Base-by-base conservation (phyloP, 2,797 vertebrate species). In the Mormyrus proboscirostris region DNA sequence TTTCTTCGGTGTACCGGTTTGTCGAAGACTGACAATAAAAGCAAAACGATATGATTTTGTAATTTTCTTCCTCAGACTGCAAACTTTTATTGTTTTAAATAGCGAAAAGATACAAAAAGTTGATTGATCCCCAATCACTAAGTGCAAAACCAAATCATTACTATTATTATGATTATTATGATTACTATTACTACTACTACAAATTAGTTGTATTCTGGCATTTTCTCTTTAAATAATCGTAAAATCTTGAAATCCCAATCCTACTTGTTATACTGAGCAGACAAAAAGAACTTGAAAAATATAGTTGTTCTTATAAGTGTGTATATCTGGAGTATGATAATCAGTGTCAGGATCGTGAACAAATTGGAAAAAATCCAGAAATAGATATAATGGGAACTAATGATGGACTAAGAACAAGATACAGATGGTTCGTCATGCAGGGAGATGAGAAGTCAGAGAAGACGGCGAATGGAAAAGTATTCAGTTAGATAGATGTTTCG, bases 401-500 rank as follows among this genome's bases (percentile, higher is more conserved):
- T 87, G 62, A 86, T n/a, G 82, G 57, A 86, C 69, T 22, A 84
- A 41, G 47, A 19, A 44, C 88, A 62, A 83, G 50, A 89, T 51
- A 12, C 47, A 73, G 62, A 88, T 73, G 49, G 41, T 29, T 8
- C 29, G 8, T 51, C 8, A 12, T 29, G 14, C n/a, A 44, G 22
- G 50, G 73, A n/a, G 50, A 87, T 49, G 50, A 16, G 49, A 25
- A 69, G 38, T 22, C 19, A 53, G 51, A 57, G 82, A 86, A 53
- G 84, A 49, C 49, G 47, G 25, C 25, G 69, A 57, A 87, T 62
- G 69, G 89, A 59, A 41, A 88, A 51, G 73, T 49, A 62, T 88
- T 49, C 38, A 41, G 86, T 82, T 88, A 90, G 89, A 88, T 82
- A 82, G 41, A 86, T 89, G 84, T 62, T 73, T 22, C 14, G 25